Percentiles rank a stretch among this genome's conserved stretches.
These are phyloP conservation scores for Anoplolepis gracilipes DNA, from an alignment of 1,140 invertebrate species.

Conservation along the genomic window DNA sequence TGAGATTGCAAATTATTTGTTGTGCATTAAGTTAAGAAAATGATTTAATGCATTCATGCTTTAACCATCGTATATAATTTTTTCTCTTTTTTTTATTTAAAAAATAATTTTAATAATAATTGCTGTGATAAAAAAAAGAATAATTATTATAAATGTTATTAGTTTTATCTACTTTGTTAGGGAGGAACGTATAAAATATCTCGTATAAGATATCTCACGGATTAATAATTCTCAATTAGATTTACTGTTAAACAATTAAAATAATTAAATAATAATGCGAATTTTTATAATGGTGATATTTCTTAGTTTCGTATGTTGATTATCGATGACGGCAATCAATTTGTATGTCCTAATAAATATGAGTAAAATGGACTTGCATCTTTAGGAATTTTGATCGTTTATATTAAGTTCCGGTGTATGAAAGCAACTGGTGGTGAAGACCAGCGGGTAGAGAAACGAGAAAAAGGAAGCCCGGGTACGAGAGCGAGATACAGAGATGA, in stretches of 20 bases:
- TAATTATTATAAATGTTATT: too few species aligned
- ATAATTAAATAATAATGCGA: constrained; percentile 17
- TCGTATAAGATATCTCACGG: neutral
- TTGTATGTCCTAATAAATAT: constrained; percentile 22
- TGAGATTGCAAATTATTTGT: too few species aligned
- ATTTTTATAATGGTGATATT: neutral
- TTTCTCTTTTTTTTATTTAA: too few species aligned
- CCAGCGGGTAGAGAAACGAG: constrained; percentile 29
- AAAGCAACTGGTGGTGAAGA: constrained; percentile 50
- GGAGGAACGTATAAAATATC: neutral
- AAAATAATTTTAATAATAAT: too few species aligned
- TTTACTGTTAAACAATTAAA: neutral
- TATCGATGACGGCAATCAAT: neutral
- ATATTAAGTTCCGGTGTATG: constrained; percentile 14
- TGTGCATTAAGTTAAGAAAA: too few species aligned
- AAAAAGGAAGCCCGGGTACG: constrained; percentile 46
- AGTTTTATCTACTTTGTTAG: neutral
- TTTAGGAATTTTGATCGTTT: constrained; percentile 46
- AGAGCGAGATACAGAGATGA: constrained; percentile 18
- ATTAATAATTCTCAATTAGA: neutral
- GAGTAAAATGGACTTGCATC: constrained; percentile 19
- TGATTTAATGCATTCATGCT: too few species aligned
- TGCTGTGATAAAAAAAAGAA: too few species aligned
- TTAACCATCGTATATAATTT: too few species aligned
- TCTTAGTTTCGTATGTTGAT: neutral